Percentiles rank a stretch among this genome's conserved stretches.
phyloP scores from a whole-genome alignment of 2,797 vertebrate genomes.

The Myripristis murdjan region DNA sequence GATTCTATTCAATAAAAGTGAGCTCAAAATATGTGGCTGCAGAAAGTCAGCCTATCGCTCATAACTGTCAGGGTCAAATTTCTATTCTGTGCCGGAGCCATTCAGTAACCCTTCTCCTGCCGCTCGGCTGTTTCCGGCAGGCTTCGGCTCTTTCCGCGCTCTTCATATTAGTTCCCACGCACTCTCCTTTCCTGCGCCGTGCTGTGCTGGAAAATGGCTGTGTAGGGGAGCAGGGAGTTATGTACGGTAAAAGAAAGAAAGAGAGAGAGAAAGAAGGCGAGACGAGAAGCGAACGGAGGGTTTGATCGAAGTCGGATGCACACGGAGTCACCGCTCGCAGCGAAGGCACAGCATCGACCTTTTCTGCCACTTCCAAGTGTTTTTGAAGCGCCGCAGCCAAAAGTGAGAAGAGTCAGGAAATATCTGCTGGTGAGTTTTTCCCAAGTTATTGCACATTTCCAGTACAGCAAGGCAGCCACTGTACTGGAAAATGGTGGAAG shows the following conservation, averaged over 20 bases:
- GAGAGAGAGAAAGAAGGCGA: conserved; percentile 58
- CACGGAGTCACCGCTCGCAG: conserved; percentile 13
- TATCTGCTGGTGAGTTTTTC: conserved; percentile 83
- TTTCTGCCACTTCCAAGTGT: conserved; percentile 14
- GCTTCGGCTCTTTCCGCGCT: conserved; percentile 74
- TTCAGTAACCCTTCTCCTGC: conserved; percentile 36
- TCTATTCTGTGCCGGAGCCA: conserved; percentile 30
- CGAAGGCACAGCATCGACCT: background rate
- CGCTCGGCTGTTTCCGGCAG: conserved; percentile 74
- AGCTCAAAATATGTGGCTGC: background rate
- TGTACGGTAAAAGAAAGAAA: conserved; percentile 72
- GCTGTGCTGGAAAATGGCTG: conserved; percentile 88
- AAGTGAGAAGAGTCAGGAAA: conserved; percentile 68
- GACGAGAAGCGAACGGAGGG: conserved; percentile 26
- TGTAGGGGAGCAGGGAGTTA: conserved; percentile 75
- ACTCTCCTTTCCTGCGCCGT: conserved; percentile 67
- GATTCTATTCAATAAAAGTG: background rate
- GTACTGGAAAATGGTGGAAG: conserved; percentile 84
- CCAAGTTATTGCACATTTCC: conserved; percentile 84
- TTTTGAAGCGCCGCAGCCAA: conserved; percentile 38
- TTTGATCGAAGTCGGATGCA: conserved; percentile 14
- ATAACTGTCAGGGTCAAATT: conserved; percentile 4
- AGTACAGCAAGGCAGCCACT: conserved; percentile 63
- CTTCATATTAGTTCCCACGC: conserved; percentile 78
- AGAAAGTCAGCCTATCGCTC: background rate